A percentile compares a stretch with the other conserved stretches of the same genome.
Evolutionary conservation across 2,888 invertebrate species (phyloP).

Genomic region (Odontomyia ornata): DNA sequence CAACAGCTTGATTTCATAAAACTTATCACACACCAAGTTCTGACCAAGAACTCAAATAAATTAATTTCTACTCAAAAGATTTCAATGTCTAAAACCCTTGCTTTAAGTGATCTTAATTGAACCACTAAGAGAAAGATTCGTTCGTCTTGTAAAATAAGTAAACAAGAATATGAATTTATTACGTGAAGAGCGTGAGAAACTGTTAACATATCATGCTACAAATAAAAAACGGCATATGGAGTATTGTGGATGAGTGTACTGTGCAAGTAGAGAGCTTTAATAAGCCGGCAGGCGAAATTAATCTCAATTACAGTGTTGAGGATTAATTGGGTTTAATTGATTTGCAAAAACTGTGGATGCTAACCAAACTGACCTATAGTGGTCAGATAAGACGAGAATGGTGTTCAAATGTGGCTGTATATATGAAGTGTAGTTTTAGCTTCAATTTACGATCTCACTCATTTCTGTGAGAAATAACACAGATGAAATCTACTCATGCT

Average conservation of each 20-base stretch:
- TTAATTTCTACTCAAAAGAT: no score
- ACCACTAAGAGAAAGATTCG: slow-evolving; percentile 26
- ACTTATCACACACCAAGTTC: no score
- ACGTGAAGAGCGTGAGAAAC: slow-evolving; percentile 45
- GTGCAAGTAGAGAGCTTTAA: slow-evolving; percentile 7
- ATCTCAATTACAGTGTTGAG: slow-evolving; percentile 61
- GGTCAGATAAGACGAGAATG: slow-evolving; percentile 57
- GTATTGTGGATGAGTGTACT: neutral
- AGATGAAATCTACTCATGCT: neutral
- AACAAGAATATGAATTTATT: slow-evolving; percentile 24
- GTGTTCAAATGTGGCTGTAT: neutral
- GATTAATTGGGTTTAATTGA: slow-evolving; percentile 66
- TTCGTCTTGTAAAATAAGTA: neutral
- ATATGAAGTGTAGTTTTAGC: slow-evolving; percentile 51
- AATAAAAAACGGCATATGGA: neutral
- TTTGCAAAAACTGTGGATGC: slow-evolving; percentile 65
- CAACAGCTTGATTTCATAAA: no score
- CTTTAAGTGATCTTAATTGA: slow-evolving; percentile 17
- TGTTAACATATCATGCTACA: slow-evolving; percentile 21
- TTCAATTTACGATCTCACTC: neutral
- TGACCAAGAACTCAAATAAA: no score
- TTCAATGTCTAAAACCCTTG: no score
- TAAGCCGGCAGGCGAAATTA: slow-evolving; percentile 42
- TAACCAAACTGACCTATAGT: slow-evolving; percentile 54
- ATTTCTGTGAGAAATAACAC: slow-evolving; percentile 16